Base-by-base conservation (phyloP, 2,888 invertebrate species). In the Saturnia pavonia region DNA sequence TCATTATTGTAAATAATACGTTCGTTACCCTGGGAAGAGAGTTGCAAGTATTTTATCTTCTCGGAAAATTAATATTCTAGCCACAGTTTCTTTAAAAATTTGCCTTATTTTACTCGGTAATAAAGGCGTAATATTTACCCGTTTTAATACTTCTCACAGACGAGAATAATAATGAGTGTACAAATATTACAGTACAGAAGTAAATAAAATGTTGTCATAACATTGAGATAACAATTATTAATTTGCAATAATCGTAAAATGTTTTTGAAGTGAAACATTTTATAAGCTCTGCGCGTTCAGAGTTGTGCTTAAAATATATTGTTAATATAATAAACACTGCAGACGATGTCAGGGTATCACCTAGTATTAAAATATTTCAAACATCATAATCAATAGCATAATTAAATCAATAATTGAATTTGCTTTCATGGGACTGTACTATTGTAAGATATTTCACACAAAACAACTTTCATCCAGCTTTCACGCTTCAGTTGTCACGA, bases 111-210 rank as follows among this genome's bases (percentile, higher is more conserved):
- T 77, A 79, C 76, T 80, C 76, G 77, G 80, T 80, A 85, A 83
- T 83, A 82, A 86, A 87, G 85, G 82, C 85, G 82, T 85, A 82
- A 83, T 82, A 78, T 83, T 84, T 82, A 81, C 81, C 75, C 80
- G 77, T 82, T 85, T 85, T 83, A 82, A 82, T 83, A 81, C 80
- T 79, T 80, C 79, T 75, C 72, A 75, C 80, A 78, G 83, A 75
- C 71, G 60, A 67, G 85, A 85, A 87, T 87, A 84, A 78, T 82
- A 86, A 85, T 82, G 82, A 81, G 80, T 69, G 71, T 71, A 76
- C 75, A 77, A 75, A 76, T 72, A 48, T 68, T 48, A 22, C 9
- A 25, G 19, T 19, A 48, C 16, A 43, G 25, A 19, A 14, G 7
- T 66, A 19, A 45, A 14, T 45, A 70, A 40, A 48, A 63, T 9